Conservation (phyloP, 92 coral and sea anemone genomes). For the Bergia puertoricense region DNA sequence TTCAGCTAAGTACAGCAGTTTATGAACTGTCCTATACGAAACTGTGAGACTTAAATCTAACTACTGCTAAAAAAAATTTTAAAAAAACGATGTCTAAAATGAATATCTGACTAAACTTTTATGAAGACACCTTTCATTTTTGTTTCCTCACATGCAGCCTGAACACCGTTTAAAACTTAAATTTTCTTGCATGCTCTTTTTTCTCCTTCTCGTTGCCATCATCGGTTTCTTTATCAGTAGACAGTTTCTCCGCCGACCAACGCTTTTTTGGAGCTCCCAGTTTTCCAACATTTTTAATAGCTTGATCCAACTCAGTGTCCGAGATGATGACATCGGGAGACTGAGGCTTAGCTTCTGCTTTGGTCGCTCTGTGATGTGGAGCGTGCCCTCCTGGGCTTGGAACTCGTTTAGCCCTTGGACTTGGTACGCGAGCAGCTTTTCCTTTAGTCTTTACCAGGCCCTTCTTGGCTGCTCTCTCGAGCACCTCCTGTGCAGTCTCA, state of each 20-base stretch:
- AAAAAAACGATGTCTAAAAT: background rate
- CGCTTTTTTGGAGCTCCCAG: conserved; percentile 19
- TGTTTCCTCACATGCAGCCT: background rate
- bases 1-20: no score
- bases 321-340: conserved; percentile 60
- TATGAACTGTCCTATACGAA: background rate
- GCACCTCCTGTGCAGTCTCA: conserved; percentile 86
- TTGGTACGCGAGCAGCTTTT: conserved; percentile 58
- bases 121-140: background rate
- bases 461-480: conserved; percentile 97
- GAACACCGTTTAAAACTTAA: conserved; percentile 26
- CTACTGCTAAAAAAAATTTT: background rate
- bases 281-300: conserved; percentile 40
- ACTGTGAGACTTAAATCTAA: background rate
- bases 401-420: conserved; percentile 57
- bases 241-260: conserved; percentile 17
- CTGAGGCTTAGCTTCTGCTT: conserved; percentile 8
- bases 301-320: conserved; percentile 68
- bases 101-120: background rate
- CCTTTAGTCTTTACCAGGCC: conserved; percentile 90
- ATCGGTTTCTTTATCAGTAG: background rate
- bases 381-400: conserved; percentile 48
- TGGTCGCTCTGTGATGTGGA: conserved; percentile 23
- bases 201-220: background rate
- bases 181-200: background rate